Conservation (phyloP, 2,113 vertebrate species). For the Oxygymnocypris stewartii region DNA sequence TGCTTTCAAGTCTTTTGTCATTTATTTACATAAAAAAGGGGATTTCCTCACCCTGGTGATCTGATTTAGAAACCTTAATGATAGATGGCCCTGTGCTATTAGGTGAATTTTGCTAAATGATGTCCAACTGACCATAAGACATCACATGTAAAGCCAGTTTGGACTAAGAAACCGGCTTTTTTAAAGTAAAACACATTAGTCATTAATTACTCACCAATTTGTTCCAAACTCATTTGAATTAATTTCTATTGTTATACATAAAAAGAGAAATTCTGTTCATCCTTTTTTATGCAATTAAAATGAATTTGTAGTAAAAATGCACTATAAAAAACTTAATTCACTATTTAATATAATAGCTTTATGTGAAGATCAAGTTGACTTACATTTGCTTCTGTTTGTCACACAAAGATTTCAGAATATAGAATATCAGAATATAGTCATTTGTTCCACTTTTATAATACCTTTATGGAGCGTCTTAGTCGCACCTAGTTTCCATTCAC, state of each 20-base stretch:
- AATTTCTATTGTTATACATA: neutral
- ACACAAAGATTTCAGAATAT: neutral
- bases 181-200: neutral
- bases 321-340: neutral
- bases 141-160: neutral
- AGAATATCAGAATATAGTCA: neutral
- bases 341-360: neutral
- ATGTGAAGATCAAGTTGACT: neutral
- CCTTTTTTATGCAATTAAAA: neutral
- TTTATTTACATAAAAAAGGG: conserved; percentile 11
- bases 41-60: neutral
- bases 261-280: neutral
- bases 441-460: neutral
- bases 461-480: neutral
- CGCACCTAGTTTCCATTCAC: neutral
- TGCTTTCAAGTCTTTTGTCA: neutral
- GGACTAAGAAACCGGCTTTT: too few relatives aligned
- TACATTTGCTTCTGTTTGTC: neutral
- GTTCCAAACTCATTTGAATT: neutral
- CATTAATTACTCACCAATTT: neutral
- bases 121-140: neutral
- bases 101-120: conserved; percentile 8
- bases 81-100: conserved; percentile 2
- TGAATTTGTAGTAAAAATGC: neutral
- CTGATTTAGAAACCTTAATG: neutral